Evolutionary conservation across 2,888 invertebrate species (phyloP), one percentile per base, ranked within the genome.

Genomic region (Hyles lineata): DNA sequence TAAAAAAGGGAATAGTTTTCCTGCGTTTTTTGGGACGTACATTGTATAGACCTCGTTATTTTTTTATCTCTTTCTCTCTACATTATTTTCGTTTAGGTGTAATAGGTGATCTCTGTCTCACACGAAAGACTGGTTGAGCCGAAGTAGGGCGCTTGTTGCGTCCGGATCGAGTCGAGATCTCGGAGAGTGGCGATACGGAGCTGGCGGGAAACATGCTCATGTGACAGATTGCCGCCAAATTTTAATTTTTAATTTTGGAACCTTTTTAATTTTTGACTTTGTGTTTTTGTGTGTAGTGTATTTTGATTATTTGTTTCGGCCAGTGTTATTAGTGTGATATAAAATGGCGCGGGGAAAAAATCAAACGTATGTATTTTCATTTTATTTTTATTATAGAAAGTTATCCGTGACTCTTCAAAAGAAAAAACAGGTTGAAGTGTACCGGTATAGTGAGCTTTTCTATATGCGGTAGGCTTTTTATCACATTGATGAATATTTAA

Each of bases 141-240:
- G 90, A 94, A 94, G 94, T 94, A 94, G 94, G 94, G 92, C 93
- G 93, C 85, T 84, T 87, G 87, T 83, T 85, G 90, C 85, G 89
- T 87, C 83, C 87, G 90, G 84, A 89, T 85, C 85, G 91, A 92
- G 91, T 91, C 88, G 90, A 92, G 89, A 93, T 92, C 92, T 92
- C 89, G 87, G 90, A 88, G 92, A 93, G 93, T 89, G 89, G 89
- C 87, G 87, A 91, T 85, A 91, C 93, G 92, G 90, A 90, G 91
- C 89, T 89, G 87, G 86, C 91, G 91, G 87, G 89, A 90, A 90
- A 85, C 88, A 90, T 92, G 92, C 90, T 91, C 90, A 89, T 92
- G 90, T 93, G 90, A 92, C 83, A 85, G 83, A 84, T 92, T 91
- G 87, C 91, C 94, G 94, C 92, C 91, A 90, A 91, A 88, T 85